Percentiles rank a stretch among this genome's conserved stretches.
Evolutionary conservation across 2,888 invertebrate species (phyloP).

Genomic region (Pomacea canaliculata): DNA sequence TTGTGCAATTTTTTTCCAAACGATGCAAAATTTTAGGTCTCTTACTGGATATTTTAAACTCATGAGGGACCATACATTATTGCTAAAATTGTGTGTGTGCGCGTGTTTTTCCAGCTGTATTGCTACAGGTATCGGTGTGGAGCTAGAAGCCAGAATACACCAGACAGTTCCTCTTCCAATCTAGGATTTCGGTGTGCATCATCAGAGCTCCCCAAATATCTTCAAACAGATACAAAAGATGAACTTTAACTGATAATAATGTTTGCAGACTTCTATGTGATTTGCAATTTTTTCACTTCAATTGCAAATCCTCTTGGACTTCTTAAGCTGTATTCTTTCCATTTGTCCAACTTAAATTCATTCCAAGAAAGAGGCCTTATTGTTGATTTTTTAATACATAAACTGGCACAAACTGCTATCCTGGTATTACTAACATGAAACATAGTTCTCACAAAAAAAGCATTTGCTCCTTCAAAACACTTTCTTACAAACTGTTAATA

Average conservation of each 20-base stretch:
- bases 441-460: too few relatives aligned
- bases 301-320: neutral
- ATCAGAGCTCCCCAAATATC: constrained; percentile 51
- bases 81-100: too few relatives aligned
- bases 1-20: too few relatives aligned
- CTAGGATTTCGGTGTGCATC: constrained; percentile 91
- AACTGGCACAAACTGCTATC: too few relatives aligned
- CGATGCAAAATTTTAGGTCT: too few relatives aligned
- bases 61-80: too few relatives aligned
- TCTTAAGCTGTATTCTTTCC: neutral
- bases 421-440: too few relatives aligned
- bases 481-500: too few relatives aligned
- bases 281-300: neutral
- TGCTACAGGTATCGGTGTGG: constrained; percentile 95
- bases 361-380: too few relatives aligned
- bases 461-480: too few relatives aligned
- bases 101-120: constrained; percentile 74
- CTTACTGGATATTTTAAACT: too few relatives aligned
- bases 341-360: neutral
- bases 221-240: constrained; percentile 28
- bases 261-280: neutral
- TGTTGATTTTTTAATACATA: too few relatives aligned
- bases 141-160: constrained; percentile 92
- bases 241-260: constrained; percentile 23
- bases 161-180: constrained; percentile 92